These are phyloP conservation scores for Indicator maculatus DNA, from an alignment of 2,113 vertebrate species.

Conservation along the genomic window DNA sequence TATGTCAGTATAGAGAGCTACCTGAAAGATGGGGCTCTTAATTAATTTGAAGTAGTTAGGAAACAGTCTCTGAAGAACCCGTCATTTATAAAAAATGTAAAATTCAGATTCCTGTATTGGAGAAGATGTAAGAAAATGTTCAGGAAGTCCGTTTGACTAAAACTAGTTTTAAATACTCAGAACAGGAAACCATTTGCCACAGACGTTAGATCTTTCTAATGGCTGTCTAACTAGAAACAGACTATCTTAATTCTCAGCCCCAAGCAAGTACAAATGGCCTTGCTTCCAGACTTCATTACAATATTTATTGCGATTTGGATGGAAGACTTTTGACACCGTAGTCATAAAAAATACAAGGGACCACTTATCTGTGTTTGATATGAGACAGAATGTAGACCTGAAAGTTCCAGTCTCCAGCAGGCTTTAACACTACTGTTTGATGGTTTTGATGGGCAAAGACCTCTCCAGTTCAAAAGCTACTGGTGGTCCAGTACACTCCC, in stretches of 20 bases:
- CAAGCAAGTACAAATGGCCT: constrained; percentile 88
- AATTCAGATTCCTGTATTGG: constrained; percentile 41
- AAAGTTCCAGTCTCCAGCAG: constrained; percentile 66
- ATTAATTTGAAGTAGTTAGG: neutral
- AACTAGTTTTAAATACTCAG: constrained; percentile 94
- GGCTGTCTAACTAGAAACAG: constrained; percentile 99
- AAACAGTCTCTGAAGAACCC: neutral
- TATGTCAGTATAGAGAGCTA: neutral
- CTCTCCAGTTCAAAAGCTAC: constrained; percentile 55
- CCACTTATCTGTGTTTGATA: constrained; percentile 77
- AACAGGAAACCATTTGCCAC: constrained; percentile 97
- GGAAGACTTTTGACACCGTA: constrained; percentile 92
- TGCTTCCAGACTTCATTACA: constrained; percentile 91
- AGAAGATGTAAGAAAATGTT: constrained; percentile 84
- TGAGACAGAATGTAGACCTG: constrained; percentile 79
- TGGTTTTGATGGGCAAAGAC: constrained; percentile 51
- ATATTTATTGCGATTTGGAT: constrained; percentile 93
- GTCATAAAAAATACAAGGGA: constrained; percentile 92
- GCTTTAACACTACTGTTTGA: constrained; percentile 67
- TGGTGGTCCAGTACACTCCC: constrained; percentile 39
- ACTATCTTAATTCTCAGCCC: constrained; percentile 90
- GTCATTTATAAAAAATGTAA: neutral
- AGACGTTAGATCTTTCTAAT: constrained; percentile 98
- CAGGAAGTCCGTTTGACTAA: constrained; percentile 97
- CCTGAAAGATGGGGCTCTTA: neutral